These are phyloP conservation scores for Pristionchus pacificus DNA, from an alignment of 1,140 invertebrate genomes.

Conservation along the genomic window DNA sequence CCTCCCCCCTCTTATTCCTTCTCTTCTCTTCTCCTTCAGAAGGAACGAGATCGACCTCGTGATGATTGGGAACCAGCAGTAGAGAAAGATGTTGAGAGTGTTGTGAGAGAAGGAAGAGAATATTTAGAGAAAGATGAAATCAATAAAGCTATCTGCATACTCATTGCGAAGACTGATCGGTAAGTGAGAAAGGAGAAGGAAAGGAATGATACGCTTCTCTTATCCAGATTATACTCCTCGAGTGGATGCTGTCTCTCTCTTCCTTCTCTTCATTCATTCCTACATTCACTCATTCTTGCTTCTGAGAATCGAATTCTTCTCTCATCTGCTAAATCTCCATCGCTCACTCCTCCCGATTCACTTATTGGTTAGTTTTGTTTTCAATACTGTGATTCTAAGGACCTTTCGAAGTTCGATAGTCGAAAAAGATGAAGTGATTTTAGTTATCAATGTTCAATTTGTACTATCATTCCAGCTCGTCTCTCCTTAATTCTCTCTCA, in stretches of 20 bases:
- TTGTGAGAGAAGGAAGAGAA: constrained; percentile 16
- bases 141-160: constrained; percentile 25
- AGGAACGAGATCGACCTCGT: not conserved
- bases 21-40: not conserved
- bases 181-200: too few relatives aligned
- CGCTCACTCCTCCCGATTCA: constrained; percentile 21
- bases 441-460: not conserved
- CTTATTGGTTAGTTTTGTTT: constrained; percentile 15
- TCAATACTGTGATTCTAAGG: too few relatives aligned
- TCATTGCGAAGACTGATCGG: constrained; percentile 31
- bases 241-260: constrained; percentile 17
- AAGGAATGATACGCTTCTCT: too few relatives aligned
- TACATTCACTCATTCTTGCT: constrained; percentile 12
- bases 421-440: too few relatives aligned
- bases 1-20: too few relatives aligned
- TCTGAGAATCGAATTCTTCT: constrained; percentile 26
- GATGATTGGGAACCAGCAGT: not conserved
- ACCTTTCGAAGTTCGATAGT: too few relatives aligned
- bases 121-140: constrained; percentile 6
- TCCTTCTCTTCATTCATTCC: constrained; percentile 16
- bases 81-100: constrained; percentile 25
- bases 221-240: constrained; percentile 25
- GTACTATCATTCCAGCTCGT: not conserved
- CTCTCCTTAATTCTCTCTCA: constrained; percentile 10
- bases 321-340: constrained; percentile 16